Conservation (phyloP, 2,113 vertebrate genomes). For the Plectropomus leopardus region DNA sequence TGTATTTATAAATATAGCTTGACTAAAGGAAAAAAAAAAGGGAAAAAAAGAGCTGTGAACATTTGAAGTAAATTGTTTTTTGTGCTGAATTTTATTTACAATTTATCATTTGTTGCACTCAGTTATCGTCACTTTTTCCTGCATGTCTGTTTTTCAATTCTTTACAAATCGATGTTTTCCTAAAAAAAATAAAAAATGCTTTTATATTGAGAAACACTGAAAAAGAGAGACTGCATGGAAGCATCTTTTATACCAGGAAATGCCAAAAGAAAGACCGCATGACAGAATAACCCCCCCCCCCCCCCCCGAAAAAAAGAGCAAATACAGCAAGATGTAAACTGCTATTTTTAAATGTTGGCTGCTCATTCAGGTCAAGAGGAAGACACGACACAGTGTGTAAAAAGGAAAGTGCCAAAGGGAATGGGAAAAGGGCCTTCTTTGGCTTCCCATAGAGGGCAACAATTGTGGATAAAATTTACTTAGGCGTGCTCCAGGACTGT, state of each 20-base stretch:
- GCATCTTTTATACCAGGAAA: background rate
- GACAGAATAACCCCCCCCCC: constrained; percentile 13
- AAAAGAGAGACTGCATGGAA: too few species aligned
- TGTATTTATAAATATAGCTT: too few species aligned
- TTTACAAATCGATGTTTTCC: too few species aligned
- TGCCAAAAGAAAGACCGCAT: constrained; percentile 22
- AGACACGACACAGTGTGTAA: constrained; percentile 37
- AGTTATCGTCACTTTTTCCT: too few species aligned
- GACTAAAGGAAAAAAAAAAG: too few species aligned
- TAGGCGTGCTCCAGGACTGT: constrained; percentile 26
- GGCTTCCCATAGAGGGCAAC: constrained; percentile 42
- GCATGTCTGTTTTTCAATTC: too few species aligned
- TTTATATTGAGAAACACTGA: too few species aligned
- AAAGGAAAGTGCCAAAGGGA: constrained; percentile 68
- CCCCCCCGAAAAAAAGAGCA: constrained; percentile 43
- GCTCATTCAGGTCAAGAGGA: constrained; percentile 67
- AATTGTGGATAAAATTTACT: constrained; percentile 54
- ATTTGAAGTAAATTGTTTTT: too few species aligned
- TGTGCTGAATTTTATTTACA: too few species aligned
- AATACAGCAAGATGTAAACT: constrained; percentile 45
- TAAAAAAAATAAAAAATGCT: too few species aligned
- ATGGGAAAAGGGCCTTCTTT: constrained; percentile 48
- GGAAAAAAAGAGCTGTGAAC: too few species aligned
- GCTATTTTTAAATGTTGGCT: constrained; percentile 70
- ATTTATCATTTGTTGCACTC: too few species aligned